Conservation (phyloP, 2,888 invertebrate genomes). For the Trimorus sp. region DNA sequence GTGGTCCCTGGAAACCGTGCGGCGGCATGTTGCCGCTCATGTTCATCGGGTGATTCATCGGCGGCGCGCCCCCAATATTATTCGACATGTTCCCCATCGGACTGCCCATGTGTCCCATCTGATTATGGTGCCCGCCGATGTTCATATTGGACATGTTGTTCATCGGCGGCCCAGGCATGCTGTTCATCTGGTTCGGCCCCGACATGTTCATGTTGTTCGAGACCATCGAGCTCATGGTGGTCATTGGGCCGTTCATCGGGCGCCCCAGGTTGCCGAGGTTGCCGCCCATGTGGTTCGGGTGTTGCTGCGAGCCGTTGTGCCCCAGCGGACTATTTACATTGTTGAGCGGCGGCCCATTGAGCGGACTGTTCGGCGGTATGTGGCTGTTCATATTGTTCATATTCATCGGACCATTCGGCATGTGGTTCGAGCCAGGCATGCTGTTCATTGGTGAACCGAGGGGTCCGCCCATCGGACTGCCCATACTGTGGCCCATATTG, state of each 20-base stretch:
- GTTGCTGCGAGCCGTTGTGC: conserved; percentile 79
- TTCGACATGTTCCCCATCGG: conserved; percentile 84
- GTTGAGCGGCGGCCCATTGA: conserved; percentile 79
- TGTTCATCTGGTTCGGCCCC: conserved; percentile 84
- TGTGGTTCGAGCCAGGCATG: conserved; percentile 82
- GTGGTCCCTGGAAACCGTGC: conserved; percentile 83
- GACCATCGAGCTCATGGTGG: conserved; percentile 85
- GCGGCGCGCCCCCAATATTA: conserved; percentile 83
- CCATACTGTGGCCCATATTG: conserved; percentile 86
- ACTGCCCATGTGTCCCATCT: conserved; percentile 80
- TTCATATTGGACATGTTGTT: conserved; percentile 84
- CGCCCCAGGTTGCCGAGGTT: conserved; percentile 82
- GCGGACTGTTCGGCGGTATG: conserved; percentile 79
- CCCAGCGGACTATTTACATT: conserved; percentile 79
- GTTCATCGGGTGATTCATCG: conserved; percentile 82
- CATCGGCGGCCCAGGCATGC: conserved; percentile 88
- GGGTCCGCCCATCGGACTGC: conserved; percentile 86
- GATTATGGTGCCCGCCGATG: conserved; percentile 78
- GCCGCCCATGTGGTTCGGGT: conserved; percentile 79
- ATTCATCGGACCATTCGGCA: conserved; percentile 79
- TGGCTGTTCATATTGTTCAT: conserved; percentile 80
- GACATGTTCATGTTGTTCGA: conserved; percentile 82
- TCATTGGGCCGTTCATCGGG: conserved; percentile 89
- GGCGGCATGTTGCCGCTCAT: conserved; percentile 83
- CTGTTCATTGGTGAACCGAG: conserved; percentile 87